Percentiles rank a stretch among this genome's conserved stretches.
Conservation (phyloP, 2,797 vertebrate genomes). For the Cetoscarus ocellatus region DNA sequence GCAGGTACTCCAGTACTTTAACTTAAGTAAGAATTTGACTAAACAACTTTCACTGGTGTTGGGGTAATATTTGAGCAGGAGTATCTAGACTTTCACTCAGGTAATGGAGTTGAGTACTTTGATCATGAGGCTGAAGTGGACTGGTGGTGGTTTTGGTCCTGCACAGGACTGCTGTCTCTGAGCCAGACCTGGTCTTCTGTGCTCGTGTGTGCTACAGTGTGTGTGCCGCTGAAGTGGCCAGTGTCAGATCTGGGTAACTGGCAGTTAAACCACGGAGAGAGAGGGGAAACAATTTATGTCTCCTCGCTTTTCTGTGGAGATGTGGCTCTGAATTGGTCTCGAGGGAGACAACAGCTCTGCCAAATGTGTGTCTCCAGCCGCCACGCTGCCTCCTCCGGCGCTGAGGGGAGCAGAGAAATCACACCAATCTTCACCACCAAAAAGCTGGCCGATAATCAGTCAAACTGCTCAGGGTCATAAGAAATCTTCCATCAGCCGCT, state of each 20-base stretch:
- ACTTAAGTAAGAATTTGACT: no score
- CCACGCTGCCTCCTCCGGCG: conserved; percentile 37
- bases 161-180: conserved; percentile 28
- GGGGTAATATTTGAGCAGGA: no score
- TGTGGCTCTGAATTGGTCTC: conserved; percentile 64
- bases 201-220: conserved; percentile 3
- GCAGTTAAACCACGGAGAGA: conserved; percentile 52
- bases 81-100: no score
- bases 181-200: neutral
- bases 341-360: conserved; percentile 49
- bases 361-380: conserved; percentile 40
- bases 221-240: conserved; percentile 25
- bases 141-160: neutral
- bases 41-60: no score
- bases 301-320: conserved; percentile 60
- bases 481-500: conserved; percentile 14
- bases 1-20: no score
- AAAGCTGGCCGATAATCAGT: conserved; percentile 2
- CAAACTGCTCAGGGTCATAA: neutral
- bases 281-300: conserved; percentile 57
- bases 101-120: no score
- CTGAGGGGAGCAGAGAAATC: conserved; percentile 34
- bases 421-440: conserved; percentile 15
- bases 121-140: no score
- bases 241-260: conserved; percentile 61